Conservation (phyloP, 2,797 vertebrate genomes). For the Liparis tanakae region DNA sequence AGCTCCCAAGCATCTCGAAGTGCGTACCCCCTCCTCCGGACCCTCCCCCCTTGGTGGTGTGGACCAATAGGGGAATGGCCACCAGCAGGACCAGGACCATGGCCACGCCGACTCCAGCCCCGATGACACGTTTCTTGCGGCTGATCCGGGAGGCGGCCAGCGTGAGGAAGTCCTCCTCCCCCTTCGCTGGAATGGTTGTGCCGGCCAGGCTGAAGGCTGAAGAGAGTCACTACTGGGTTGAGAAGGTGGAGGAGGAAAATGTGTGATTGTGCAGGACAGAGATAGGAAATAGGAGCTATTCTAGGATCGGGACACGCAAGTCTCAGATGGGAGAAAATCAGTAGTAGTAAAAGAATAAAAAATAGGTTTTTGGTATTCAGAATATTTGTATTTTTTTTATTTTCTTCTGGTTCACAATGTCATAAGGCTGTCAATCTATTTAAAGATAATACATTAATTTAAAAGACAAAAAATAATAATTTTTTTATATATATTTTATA, state of each 20-base stretch:
- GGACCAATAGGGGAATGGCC: constrained; percentile 96
- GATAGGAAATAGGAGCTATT: constrained; percentile 29
- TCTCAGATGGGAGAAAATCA: constrained; percentile 51
- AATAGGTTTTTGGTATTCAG: constrained; percentile 34
- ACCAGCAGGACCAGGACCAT: constrained; percentile 96
- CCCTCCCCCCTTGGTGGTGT: constrained; percentile 90
- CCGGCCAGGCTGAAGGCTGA: constrained; percentile 83
- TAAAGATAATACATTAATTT: constrained; percentile 35
- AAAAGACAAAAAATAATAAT: constrained; percentile 25
- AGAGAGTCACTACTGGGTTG: constrained; percentile 55
- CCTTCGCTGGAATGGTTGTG: constrained; percentile 94
- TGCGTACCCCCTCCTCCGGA: constrained; percentile 87
- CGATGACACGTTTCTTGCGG: constrained; percentile 93
- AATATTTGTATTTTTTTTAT: constrained; percentile 32
- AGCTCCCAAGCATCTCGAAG: constrained; percentile 95
- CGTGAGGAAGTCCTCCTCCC: constrained; percentile 94
- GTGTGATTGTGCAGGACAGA: constrained; percentile 24
- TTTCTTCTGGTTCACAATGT: constrained; percentile 26
- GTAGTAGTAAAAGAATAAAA: constrained; percentile 34
- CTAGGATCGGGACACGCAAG: constrained; percentile 28
- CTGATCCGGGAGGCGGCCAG: constrained; percentile 94
- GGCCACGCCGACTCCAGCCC: constrained; percentile 94
- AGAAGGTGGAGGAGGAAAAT: constrained; percentile 31
- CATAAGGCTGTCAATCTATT: constrained; percentile 23
- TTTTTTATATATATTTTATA: no score